Evolutionary conservation across 2,888 invertebrate species (phyloP), one percentile per base, ranked within the genome.

Genomic region (Neoscelio sp.): DNA sequence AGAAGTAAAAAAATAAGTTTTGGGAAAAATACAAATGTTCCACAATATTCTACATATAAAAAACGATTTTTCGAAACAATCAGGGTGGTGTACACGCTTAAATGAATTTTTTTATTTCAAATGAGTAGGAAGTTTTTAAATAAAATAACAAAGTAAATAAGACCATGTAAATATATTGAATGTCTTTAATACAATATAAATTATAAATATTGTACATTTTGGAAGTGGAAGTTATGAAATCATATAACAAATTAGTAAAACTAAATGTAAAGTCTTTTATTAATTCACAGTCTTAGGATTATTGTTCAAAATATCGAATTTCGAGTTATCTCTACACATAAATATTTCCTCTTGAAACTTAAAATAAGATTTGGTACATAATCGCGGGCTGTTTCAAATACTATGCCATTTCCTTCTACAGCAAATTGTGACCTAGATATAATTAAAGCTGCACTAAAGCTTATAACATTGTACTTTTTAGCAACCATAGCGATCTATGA

Each of bases 301-400:
- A 77, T 77, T 77, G 64, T 58, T 77, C 18, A 64, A 56, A 70
- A 62, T 77, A 56, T 65, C 42, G 64, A 70, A 77, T 70, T 70
- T 30, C 42, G 62, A 71, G 71, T 62, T 62, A 15, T 40, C 50
- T 73, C 62, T 64, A 73, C 60, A 71, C 52, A 52, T 52, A 73
- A 62, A 64, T 60, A 64, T 64, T 15, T 10, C 50, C 30, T 54
- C 38, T 30, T 3, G 35, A 54, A 44, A 10, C 28, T 13, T 26
- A 26, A 73, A 73, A 64, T 28, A 54, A 73, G 13, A 54, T 54
- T 73, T 73, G 62, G 52, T 64, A 15, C n/a, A 52, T 60, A 35
- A 13, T 62, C 44, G 17, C 33, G 20, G 44, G 23, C 28, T 17
- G 17, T 8, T 26, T 40, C 12, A 40, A 48, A 38, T 10, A 23